phyloP scores from a whole-genome alignment of 2,888 invertebrate species.

The Pardosa pseudoannulata region DNA sequence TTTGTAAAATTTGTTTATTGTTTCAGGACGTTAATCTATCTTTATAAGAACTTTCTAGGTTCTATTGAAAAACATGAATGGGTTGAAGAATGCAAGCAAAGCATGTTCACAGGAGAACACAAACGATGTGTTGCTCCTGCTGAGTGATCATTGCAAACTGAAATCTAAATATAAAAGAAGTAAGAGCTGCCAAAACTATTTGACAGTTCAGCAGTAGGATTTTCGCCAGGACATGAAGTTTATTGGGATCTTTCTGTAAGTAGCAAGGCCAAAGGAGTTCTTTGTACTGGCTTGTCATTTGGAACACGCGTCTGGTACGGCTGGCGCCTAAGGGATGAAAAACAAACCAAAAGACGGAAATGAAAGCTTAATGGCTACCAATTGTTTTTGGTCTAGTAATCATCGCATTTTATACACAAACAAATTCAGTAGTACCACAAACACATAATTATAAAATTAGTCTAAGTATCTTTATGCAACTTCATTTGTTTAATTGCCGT shows the following conservation, averaged over 20 bases:
- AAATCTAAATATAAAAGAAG: constrained; percentile 6
- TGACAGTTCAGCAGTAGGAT: constrained; percentile 6
- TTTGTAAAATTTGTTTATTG: too few relatives aligned
- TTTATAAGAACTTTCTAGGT: too few relatives aligned
- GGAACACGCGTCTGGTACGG: background rate
- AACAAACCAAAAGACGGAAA: background rate
- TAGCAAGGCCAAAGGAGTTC: constrained; percentile 4
- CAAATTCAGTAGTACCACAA: too few relatives aligned
- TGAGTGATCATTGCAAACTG: background rate
- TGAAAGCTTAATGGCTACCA: background rate
- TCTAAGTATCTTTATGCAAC: too few relatives aligned
- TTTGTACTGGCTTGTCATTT: background rate
- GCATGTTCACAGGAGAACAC: background rate
- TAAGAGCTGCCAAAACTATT: background rate
- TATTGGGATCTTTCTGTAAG: background rate
- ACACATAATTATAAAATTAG: too few relatives aligned
- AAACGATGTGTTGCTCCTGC: background rate
- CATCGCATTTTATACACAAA: too few relatives aligned
- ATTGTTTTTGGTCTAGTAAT: too few relatives aligned
- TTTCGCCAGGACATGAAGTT: background rate
- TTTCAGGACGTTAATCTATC: too few relatives aligned
- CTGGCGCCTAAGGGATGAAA: background rate
- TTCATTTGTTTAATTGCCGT: too few relatives aligned
- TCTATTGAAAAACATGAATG: too few relatives aligned
- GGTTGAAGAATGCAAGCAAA: too few relatives aligned